These are phyloP conservation scores for Eupelmus urozonus DNA, from an alignment of 2,888 invertebrate genomes.

Conservation along the genomic window DNA sequence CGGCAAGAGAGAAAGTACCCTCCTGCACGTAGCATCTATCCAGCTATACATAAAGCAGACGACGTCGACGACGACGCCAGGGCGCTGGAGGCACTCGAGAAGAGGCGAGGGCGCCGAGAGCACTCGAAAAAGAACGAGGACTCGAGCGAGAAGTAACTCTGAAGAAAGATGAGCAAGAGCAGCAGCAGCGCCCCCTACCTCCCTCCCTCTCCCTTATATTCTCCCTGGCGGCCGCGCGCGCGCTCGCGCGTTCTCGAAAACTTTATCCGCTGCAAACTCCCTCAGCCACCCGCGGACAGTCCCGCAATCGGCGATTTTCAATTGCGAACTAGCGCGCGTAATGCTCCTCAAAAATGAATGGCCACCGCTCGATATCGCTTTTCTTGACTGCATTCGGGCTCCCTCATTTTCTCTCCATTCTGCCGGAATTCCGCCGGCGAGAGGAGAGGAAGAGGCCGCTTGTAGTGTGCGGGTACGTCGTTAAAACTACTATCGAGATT, in stretches of 20 bases:
- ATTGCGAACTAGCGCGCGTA: not conserved
- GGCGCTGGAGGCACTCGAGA: too few species aligned
- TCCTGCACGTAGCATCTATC: too few species aligned
- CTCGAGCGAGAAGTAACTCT: conserved; percentile 17
- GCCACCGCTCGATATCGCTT: conserved; percentile 14
- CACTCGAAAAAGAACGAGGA: not conserved
- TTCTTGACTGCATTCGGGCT: not conserved
- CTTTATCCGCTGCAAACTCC: conserved; percentile 5
- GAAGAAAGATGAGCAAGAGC: conserved; percentile 19
- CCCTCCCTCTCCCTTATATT: not conserved
- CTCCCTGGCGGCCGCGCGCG: too few species aligned
- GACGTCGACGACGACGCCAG: too few species aligned
- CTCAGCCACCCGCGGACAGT: too few species aligned
- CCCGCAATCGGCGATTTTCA: not conserved
- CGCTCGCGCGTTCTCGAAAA: conserved; percentile 25
- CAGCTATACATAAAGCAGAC: too few species aligned
- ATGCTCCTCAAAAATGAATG: conserved; percentile 26
- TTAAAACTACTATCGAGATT: conserved; percentile 3
- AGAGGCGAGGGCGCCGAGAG: too few species aligned
- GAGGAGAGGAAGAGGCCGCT: not conserved
- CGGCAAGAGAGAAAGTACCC: too few species aligned
- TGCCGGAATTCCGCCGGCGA: not conserved
- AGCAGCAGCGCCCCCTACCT: not conserved
- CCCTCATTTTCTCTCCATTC: conserved; percentile 6
- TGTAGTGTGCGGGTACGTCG: not conserved